These are phyloP conservation scores for Andrena bucephala DNA, from an alignment of 2,888 invertebrate genomes.

Conservation along the genomic window DNA sequence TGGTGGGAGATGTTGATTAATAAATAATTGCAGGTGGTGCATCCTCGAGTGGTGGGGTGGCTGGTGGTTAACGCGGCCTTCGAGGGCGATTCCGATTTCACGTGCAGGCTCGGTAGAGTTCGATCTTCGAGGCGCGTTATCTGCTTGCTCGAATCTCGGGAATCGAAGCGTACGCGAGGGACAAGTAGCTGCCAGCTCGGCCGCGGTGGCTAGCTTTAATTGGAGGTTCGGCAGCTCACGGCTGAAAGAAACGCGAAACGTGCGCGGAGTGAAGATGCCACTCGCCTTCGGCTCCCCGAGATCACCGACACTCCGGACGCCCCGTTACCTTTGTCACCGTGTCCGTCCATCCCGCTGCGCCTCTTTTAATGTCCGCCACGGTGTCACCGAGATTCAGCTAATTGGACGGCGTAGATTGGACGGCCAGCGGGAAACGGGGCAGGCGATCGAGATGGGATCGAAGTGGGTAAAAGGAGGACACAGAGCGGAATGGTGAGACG, in stretches of 20 bases:
- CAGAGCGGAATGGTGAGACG: not conserved
- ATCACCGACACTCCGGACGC: constrained; percentile 60
- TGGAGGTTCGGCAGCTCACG: constrained; percentile 58
- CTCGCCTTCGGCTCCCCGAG: constrained; percentile 14
- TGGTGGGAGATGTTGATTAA: not conserved
- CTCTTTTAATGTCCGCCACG: constrained; percentile 72
- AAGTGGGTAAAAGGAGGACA: not conserved
- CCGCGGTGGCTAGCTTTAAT: constrained; percentile 59
- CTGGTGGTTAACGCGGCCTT: not conserved
- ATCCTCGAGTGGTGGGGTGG: not conserved
- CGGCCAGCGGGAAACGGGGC: constrained; percentile 1
- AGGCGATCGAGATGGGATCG: not conserved
- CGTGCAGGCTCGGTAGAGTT: not conserved
- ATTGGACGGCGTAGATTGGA: constrained; percentile 81
- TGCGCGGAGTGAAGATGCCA: constrained; percentile 57
- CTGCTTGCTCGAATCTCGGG: constrained; percentile 43
- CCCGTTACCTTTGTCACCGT: constrained; percentile 81
- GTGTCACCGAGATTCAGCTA: constrained; percentile 76
- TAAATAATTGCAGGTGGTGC: not conserved
- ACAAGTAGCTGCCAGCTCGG: constrained; percentile 26
- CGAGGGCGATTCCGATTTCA: constrained; percentile 13
- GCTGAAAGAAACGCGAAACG: constrained; percentile 48
- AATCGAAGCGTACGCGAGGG: constrained; percentile 27
- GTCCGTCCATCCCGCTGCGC: constrained; percentile 53
- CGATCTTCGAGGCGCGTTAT: constrained; percentile 37